Conservation (phyloP, 2,797 vertebrate genomes). For the Neopelma chrysocephalum region DNA sequence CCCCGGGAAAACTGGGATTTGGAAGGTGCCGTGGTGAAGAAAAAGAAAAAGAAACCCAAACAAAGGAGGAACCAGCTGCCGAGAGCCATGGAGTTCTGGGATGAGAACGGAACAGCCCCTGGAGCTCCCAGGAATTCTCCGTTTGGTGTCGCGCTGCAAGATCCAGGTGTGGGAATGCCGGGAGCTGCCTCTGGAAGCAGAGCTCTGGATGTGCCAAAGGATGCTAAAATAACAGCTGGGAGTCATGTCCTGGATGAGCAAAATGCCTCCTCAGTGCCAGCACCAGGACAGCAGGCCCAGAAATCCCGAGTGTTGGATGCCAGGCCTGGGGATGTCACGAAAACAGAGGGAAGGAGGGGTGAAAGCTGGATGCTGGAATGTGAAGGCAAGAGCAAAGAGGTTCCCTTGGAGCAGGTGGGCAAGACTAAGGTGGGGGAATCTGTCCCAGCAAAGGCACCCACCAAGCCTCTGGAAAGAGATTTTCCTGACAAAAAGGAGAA, state of each 20-base stretch:
- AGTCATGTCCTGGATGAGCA: neutral
- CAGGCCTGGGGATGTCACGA: rapidly evolving
- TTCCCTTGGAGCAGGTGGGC: neutral
- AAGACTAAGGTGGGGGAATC: neutral
- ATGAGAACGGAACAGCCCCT: neutral
- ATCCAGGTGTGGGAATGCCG: neutral
- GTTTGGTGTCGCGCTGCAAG: neutral
- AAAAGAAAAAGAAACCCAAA: slow-evolving; percentile 79
- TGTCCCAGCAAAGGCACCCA: neutral
- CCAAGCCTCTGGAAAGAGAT: neutral
- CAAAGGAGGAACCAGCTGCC: slow-evolving; percentile 66
- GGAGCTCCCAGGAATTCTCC: neutral
- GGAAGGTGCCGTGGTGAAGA: slow-evolving; percentile 66
- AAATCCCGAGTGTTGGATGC: rapidly evolving
- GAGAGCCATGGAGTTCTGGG: slow-evolving; percentile 42
- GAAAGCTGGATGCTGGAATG: neutral
- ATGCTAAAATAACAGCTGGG: neutral
- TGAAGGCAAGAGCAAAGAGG: neutral
- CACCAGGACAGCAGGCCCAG: neutral
- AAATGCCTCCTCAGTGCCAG: neutral
- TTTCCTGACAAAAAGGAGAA: neutral
- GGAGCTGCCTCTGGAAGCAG: neutral
- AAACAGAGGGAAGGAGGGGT: neutral
- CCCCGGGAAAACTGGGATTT: slow-evolving; percentile 62
- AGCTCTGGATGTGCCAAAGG: neutral